Base-by-base conservation (phyloP, 53 echinoderm and acorn worm genomes). In the Zoroaster sp. region DNA sequence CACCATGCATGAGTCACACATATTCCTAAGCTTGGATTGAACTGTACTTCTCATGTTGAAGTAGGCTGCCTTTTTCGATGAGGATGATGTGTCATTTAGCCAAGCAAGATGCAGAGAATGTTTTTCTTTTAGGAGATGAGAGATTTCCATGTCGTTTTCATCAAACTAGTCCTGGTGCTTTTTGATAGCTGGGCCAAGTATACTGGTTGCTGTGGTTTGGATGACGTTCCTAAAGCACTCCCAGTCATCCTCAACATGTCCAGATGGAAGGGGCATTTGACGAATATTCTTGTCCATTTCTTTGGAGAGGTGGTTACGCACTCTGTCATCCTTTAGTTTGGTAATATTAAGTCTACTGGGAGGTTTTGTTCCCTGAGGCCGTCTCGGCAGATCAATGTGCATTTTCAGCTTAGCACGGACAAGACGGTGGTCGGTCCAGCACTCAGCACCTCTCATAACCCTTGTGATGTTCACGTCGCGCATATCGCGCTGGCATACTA, bases 361-460 rank as follows among this genome's bases (percentile, higher is more conserved):
- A 2, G 23, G 11, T 41, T 15, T 86, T 3, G 9, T 46, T 13
- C 55, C 55, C 35, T 86, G 86, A 2, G 86, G 86, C 13, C 86
- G 33, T 15, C 66, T 51, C 40, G 14, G 34, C 5, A 44, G 69
- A n/a, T 28, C 21, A n/a, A 78, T 68, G 37, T 4, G 39, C 1
- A 89, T n/a, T 3, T 71, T 81, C 5, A 86, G 11, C 33, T 86
- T 87, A 38, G 86, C 39, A 5, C 63, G 14, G 28, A 91, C 18
- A 36, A 67, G 45, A 5, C 91, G 5, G 52, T 91, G 49, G 42
- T 91, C 86, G 1, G 86, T 91, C 86, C 91, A 86, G 77, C 75
- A 91, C 13, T 88, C 74, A 17, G 65, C 88, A 35, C 88, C 88
- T 38, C 88, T 59, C 88, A 88, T 75, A 30, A 70, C 35, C 70